Percentiles rank a stretch among this genome's conserved stretches.
Conservation (phyloP, 35 echinoderm and acorn worm genomes). For the Acanthaster planci region DNA sequence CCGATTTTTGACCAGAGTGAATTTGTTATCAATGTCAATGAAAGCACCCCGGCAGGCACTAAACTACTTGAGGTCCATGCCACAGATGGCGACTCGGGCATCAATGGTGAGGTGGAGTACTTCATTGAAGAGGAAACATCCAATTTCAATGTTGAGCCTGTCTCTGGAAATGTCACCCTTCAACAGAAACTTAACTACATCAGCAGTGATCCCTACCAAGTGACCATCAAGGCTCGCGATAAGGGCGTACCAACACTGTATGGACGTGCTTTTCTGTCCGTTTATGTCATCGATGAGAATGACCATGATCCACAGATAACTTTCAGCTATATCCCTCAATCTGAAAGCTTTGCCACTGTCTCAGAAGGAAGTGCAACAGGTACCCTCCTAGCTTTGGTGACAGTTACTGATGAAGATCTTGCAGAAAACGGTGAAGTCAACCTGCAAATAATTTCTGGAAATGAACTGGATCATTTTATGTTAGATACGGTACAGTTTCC, state of each 20-base stretch:
- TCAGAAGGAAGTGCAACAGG: constrained; percentile 43
- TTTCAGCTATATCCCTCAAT: constrained; percentile 19
- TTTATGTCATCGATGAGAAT: constrained; percentile 82
- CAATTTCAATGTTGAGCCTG: constrained; percentile 72
- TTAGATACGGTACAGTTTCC: constrained; percentile 10
- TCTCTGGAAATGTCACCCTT: constrained; percentile 64
- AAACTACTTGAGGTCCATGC: constrained; percentile 73
- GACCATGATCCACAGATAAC: constrained; percentile 76
- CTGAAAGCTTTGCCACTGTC: constrained; percentile 51
- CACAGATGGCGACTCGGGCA: constrained; percentile 71
- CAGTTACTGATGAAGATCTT: constrained; percentile 75
- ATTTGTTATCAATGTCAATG: constrained; percentile 76
- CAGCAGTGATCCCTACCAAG: constrained; percentile 34
- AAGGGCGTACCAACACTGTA: constrained; percentile 54
- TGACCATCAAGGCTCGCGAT: constrained; percentile 79
- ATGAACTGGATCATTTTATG: constrained; percentile 78
- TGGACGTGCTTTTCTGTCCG: constrained; percentile 69
- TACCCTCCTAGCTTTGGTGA: constrained; percentile 55
- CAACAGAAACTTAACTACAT: constrained; percentile 56
- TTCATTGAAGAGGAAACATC: constrained; percentile 48
- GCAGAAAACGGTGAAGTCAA: constrained; percentile 70
- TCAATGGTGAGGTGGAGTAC: constrained; percentile 86
- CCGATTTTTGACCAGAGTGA: constrained; percentile 78
- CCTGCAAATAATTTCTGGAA: constrained; percentile 59
- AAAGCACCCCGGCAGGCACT: constrained; percentile 62